phyloP scores from a whole-genome alignment of 2,888 invertebrate species.

The Chorisops tibialis region DNA sequence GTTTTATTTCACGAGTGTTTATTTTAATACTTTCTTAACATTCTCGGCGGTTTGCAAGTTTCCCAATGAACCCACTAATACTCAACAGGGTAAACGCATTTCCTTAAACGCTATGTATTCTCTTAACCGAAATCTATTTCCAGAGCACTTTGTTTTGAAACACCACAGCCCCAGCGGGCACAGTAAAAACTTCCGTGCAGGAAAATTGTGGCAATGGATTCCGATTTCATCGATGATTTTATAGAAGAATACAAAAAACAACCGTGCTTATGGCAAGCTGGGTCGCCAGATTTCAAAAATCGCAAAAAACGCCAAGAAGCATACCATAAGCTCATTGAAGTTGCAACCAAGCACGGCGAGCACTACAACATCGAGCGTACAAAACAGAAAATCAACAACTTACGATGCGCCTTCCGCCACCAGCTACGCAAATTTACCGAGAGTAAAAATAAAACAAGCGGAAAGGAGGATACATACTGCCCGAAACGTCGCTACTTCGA shows the following conservation, averaged over 20 bases:
- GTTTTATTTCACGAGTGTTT: no score
- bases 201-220: slow-evolving; percentile 26
- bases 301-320: slow-evolving; percentile 48
- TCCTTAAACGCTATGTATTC: no score
- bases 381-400: slow-evolving; percentile 51
- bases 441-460: slow-evolving; percentile 46
- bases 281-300: slow-evolving; percentile 48
- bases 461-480: slow-evolving; percentile 49
- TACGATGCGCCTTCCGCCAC: slow-evolving; percentile 50
- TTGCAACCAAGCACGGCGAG: slow-evolving; percentile 50
- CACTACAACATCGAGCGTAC: slow-evolving; percentile 50
- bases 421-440: slow-evolving; percentile 49
- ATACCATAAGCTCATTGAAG: slow-evolving; percentile 48
- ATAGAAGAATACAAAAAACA: slow-evolving; percentile 50
- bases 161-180: no score
- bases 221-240: slow-evolving; percentile 51
- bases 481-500: slow-evolving; percentile 50
- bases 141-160: no score
- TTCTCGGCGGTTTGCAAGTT: no score
- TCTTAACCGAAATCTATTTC: no score
- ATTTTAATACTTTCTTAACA: no score
- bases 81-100: no score
- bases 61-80: no score
- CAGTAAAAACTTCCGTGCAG: background rate
- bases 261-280: slow-evolving; percentile 50